A percentile compares a stretch with the other conserved stretches of the same genome.
phyloP scores from a whole-genome alignment of 1,140 invertebrate genomes.

The Eubasilissa regina region DNA sequence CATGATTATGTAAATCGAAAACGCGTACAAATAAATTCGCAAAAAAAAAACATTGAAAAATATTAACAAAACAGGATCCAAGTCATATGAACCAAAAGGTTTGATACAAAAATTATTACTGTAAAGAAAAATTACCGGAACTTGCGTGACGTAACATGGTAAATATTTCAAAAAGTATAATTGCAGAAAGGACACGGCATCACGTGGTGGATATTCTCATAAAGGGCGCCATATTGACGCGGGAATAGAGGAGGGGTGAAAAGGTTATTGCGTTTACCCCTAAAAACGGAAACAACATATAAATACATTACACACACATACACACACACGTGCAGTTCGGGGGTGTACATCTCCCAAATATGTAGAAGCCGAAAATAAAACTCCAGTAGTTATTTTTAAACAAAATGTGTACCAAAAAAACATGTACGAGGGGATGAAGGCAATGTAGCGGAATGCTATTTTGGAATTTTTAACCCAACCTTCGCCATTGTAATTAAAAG shows the following conservation, averaged over 20 bases:
- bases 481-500: background rate
- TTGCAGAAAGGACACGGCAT: background rate
- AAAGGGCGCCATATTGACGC: constrained; percentile 1
- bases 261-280: constrained; percentile 37
- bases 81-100: too few relatives aligned
- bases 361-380: constrained; percentile 10
- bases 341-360: background rate
- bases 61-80: too few relatives aligned
- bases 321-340: background rate
- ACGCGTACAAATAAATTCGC: too few relatives aligned
- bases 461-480: background rate
- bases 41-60: too few relatives aligned
- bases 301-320: too few relatives aligned
- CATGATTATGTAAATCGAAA: too few relatives aligned
- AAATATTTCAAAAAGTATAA: background rate
- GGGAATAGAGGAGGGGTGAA: background rate
- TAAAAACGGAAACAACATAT: background rate
- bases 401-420: constrained; percentile 16
- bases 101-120: too few relatives aligned
- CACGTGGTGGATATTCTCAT: background rate
- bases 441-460: constrained; percentile 5
- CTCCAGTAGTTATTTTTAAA: constrained; percentile 29
- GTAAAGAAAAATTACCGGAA: background rate
- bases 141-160: background rate
- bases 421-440: constrained; percentile 13